Conservation (phyloP, 2,113 vertebrate species). For the Aphyosemion australe region DNA sequence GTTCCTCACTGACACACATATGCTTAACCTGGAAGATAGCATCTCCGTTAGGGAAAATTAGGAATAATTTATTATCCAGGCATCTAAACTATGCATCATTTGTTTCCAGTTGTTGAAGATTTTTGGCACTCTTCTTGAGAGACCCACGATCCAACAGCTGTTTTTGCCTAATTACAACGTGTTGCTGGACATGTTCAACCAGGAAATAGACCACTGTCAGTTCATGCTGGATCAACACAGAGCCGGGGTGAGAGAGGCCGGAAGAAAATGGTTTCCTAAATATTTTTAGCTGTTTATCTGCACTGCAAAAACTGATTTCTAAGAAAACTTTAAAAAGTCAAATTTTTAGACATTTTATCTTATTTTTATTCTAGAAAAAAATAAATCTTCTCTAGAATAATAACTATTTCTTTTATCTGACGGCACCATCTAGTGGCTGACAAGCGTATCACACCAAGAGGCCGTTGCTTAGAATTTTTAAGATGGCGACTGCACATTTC, state of each 20-base stretch:
- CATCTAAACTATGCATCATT: neutral
- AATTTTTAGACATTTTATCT: too few relatives aligned
- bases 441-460: too few relatives aligned
- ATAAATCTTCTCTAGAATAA: too few relatives aligned
- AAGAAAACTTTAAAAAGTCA: too few relatives aligned
- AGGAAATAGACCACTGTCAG: slow-evolving; percentile 77
- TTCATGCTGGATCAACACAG: slow-evolving; percentile 76
- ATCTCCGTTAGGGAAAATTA: neutral
- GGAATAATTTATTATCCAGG: neutral
- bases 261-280: too few relatives aligned
- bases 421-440: too few relatives aligned
- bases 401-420: too few relatives aligned
- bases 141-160: slow-evolving; percentile 69
- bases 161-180: slow-evolving; percentile 76
- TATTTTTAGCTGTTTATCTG: too few relatives aligned
- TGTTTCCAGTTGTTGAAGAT: slow-evolving; percentile 72
- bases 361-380: too few relatives aligned
- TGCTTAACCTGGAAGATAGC: neutral
- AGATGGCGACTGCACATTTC: too few relatives aligned
- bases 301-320: too few relatives aligned
- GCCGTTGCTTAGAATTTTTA: too few relatives aligned
- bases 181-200: slow-evolving; percentile 77
- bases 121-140: slow-evolving; percentile 78
- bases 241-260: slow-evolving; percentile 60
- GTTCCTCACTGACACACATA: neutral